Base-by-base conservation (phyloP, 2,113 vertebrate genomes). In the Stegastes partitus region DNA sequence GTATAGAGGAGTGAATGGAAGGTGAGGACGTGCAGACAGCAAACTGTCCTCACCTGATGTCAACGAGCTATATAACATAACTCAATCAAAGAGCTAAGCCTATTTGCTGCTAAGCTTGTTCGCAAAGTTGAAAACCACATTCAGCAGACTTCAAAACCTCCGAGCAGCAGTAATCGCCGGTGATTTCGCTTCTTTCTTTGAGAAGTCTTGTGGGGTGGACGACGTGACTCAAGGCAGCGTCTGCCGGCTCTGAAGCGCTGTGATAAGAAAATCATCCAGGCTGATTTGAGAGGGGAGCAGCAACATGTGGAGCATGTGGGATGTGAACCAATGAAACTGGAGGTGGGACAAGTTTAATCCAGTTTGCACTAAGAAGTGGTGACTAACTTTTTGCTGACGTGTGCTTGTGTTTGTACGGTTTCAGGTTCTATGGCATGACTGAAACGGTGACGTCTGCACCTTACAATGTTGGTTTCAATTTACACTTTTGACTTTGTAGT, bases 101-200 rank as follows among this genome's bases (percentile, higher is more conserved):
- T 31, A 7, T 66, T 71, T 74, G 74, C 65, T 45, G 65, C 23
- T 44, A 51, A 68, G 77, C 61, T 67, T 18, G 15, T 65, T 79
- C 2, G 3, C 64, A 61, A 68, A 76, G 63, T 54, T 77, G 49
- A 78, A 71, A 83, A 59, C 65, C 12, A 61, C 45, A 55, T 71
- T 77, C 64, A 77, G 69, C 39, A 45, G 58, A 59, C 47, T 65
- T 67, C 7, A 72, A 76, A 69, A 19, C 10, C 77, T 14, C 45
- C n/a, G 77, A 50, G 68, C 39, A 55, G 65, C 59, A 2, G 26
- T 31, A 66, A 76, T 66, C 15, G 1, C 8, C 47, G n/a, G 59
- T 21, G 22, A 22, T 68, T 57, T 39, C 55, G 45, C 62, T 65
- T 34, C 45, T 12, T 39, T 62, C 28, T 66, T 9, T 0, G 0